Conservation (phyloP, 1,140 invertebrate genomes). For the Heliconius congener region DNA sequence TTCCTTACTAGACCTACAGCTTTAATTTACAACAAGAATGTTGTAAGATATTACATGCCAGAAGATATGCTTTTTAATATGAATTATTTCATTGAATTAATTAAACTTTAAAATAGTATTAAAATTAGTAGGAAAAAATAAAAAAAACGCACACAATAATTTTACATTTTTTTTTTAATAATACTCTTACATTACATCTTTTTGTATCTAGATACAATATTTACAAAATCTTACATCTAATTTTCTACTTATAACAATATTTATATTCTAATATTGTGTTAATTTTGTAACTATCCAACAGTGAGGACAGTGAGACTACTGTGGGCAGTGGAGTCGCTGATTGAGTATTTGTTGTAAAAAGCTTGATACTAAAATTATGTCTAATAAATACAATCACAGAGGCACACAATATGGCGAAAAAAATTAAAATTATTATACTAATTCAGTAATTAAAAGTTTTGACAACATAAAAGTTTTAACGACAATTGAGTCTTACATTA, state of each 20-base stretch:
- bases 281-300: constrained; percentile 39
- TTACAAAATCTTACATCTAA: constrained; percentile 69
- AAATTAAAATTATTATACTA: not conserved
- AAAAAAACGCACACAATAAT: constrained; percentile 35
- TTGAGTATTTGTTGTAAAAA: constrained; percentile 65
- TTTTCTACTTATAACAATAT: constrained; percentile 55
- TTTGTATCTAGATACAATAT: constrained; percentile 78
- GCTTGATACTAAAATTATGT: constrained; percentile 53
- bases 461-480: no score
- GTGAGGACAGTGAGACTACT: constrained; percentile 44
- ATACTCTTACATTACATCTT: constrained; percentile 64
- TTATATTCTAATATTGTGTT: constrained; percentile 54
- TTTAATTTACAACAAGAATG: no score
- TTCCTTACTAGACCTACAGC: no score
- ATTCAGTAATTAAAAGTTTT: not conserved
- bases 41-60: no score
- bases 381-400: constrained; percentile 62
- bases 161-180: constrained; percentile 72
- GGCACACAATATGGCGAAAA: constrained; percentile 51
- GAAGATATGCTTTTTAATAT: no score
- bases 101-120: not conserved
- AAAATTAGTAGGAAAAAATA: not conserved
- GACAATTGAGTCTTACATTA: no score
- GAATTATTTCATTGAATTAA: no score
- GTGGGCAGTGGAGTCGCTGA: constrained; percentile 74